Evolutionary conservation across 92 coral and sea anemone genomes (phyloP).

Genomic region (Pocillopora meandrina): DNA sequence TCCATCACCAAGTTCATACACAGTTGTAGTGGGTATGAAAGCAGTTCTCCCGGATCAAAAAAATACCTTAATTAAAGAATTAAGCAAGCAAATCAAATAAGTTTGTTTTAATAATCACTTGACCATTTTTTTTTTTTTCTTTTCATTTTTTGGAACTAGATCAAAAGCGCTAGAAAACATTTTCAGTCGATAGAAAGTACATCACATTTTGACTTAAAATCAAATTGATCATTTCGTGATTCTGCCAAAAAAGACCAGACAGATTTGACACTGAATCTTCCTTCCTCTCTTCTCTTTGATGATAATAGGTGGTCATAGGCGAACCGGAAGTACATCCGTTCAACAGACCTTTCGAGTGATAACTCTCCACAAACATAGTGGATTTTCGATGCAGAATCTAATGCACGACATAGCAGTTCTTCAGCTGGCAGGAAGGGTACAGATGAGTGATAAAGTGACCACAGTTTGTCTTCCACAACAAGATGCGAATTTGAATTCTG

Average conservation of each 20-base stretch:
- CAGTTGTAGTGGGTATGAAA: conserved; percentile 48
- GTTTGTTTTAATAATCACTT: too few species aligned
- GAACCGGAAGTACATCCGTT: conserved; percentile 64
- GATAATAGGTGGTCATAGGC: conserved; percentile 59
- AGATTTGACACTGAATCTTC: background rate
- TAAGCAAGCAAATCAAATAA: too few species aligned
- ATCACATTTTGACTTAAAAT: too few species aligned
- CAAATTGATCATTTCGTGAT: too few species aligned
- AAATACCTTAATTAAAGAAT: too few species aligned
- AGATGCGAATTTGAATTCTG: conserved; percentile 52
- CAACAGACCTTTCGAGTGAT: conserved; percentile 56
- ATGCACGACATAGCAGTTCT: conserved; percentile 76
- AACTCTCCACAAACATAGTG: conserved; percentile 58
- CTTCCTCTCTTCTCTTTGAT: too few species aligned
- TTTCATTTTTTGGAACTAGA: too few species aligned
- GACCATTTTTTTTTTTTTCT: too few species aligned
- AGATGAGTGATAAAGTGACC: conserved; percentile 67
- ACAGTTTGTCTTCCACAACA: conserved; percentile 71
- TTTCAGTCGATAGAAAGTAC: too few species aligned
- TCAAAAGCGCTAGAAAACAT: too few species aligned
- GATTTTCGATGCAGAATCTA: conserved; percentile 63
- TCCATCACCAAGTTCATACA: conserved; percentile 48
- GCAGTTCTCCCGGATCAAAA: background rate
- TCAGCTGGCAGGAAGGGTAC: conserved; percentile 56
- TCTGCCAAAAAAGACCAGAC: background rate